These are phyloP conservation scores for Cossypha caffra DNA, from an alignment of 2,797 vertebrate genomes.

Conservation along the genomic window DNA sequence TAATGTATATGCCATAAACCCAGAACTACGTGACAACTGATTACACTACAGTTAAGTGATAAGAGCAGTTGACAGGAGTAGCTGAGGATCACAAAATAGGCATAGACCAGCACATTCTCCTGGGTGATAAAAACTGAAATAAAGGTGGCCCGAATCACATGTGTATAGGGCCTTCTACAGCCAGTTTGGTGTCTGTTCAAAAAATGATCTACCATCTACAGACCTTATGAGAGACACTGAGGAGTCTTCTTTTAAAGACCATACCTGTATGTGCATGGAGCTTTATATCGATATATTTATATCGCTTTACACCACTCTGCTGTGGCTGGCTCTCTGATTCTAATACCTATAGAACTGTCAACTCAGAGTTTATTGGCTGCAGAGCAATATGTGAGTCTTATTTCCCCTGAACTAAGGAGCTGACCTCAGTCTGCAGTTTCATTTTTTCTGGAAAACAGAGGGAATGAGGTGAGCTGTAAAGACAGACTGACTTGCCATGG, in stretches of 20 bases:
- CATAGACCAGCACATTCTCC: not conserved
- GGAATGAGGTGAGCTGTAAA: not conserved
- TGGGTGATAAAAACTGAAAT: not conserved
- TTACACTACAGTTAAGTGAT: not conserved
- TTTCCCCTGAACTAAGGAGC: not conserved
- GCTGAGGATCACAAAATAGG: not conserved
- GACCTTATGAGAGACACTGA: rapidly evolving
- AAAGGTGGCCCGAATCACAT: not conserved
- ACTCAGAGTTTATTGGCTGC: not conserved
- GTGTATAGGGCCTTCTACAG: not conserved
- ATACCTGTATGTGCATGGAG: not conserved
- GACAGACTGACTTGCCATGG: not conserved
- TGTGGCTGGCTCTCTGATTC: not conserved
- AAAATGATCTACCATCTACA: not conserved
- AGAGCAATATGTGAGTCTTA: not conserved
- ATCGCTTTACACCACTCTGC: not conserved
- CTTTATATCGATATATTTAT: not conserved
- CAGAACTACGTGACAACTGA: slow-evolving; percentile 5
- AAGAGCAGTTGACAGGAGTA: not conserved
- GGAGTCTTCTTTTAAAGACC: not conserved
- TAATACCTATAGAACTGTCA: not conserved
- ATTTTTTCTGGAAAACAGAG: not conserved
- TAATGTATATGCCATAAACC: slow-evolving; percentile 29
- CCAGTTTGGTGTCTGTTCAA: not conserved
- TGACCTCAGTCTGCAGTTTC: not conserved